Base-by-base conservation (phyloP, 2,113 vertebrate species). In the Sylvilagus bachmani region DNA sequence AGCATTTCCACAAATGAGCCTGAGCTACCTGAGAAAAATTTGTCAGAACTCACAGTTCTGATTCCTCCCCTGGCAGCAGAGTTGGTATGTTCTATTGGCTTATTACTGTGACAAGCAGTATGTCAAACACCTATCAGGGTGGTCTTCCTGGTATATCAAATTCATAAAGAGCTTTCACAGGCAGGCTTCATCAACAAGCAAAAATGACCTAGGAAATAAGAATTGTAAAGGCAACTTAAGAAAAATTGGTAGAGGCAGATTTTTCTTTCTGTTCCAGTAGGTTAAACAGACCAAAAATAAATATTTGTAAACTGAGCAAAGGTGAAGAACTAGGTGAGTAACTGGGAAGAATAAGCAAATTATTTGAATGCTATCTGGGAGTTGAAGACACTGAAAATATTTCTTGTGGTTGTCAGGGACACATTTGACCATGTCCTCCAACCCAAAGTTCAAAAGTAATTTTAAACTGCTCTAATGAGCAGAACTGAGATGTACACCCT, bases 251-350 rank as follows among this genome's bases (percentile, higher is more conserved):
- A 27, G 64, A 71, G 25, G 51, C 67, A 80, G 9, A 10, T 85
- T 88, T 64, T 89, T 19, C 22, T 25, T 88, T 83, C 44, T 78
- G 44, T 21, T 12, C 19, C 14, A n/a, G 70, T 33, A 80, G 61
- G 73, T 88, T 66, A 86, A 53, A 66, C 31, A 38, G 66, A 71
- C 67, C 78, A 93, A 89, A 86, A 95, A 80, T 49, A 89, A 91
- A 51, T 55, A 78, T 88, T 78, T 69, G 31, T 53, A 55, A 82
- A 78, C 29, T 11, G 24, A 93, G 44, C 62, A 89, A 82, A 91
- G 49, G 80, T 93, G 49, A 84, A 81, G 53, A 6, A 25, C 12
- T 17, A 89, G 69, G 16, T n/a, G n/a, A 82, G 27, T 31, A 25
- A n/a, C 33, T 61, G 11, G 14, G 55, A 51, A 27, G 6, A 36